Base-by-base conservation (phyloP, 1,140 invertebrate species). In the Bombus affinis region DNA sequence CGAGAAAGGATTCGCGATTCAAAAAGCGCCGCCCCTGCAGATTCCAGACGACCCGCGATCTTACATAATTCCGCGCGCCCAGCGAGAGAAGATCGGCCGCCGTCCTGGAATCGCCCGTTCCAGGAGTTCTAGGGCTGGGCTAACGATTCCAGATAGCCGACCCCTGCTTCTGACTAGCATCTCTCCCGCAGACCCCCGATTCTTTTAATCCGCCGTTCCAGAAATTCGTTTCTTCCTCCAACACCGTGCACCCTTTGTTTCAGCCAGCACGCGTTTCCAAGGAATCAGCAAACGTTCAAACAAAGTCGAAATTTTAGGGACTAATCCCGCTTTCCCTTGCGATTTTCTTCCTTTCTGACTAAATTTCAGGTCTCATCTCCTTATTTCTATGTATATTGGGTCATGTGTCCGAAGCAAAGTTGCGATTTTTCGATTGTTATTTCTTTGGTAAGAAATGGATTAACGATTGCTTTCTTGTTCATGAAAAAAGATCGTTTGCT, bases 1-100 rank as follows among this genome's bases (percentile, higher is more conserved):
- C 73, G 76, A 89, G 88, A 89, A 89, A 76, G 88, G 88, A 86
- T 89, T 65, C 88, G 88, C 88, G 88, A 89, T 89, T 89, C 88
- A 89, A 89, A 89, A 89, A 89, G 88, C 77, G 85, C 88, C 88
- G 85, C 81, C 53, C 76, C 78, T 86, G 85, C 80, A 62, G 83
- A 89, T 89, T 89, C 88, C 88, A 83, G 66, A 76, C 88, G 71
- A 86, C 59, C 80, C 88, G 87, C 88, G 88, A 89, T 89, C 88
- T 89, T 89, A 89, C 88, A 89, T 89, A 89, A 89, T 89, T 89
- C 72, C 77, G 80, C 88, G 86, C 88, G 88, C 84, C 74, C 87
- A 81, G 72, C 66, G 76, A 86, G 86, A 83, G 85, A 89, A 62
- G 65, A 66, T 88, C 87, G 74, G 59, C 79, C 79, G 74, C 39